Evolutionary conservation across 92 coral and sea anemone genomes (phyloP), one percentile per base, ranked within the genome.

Genomic region (Micromussa lordhowensis): DNA sequence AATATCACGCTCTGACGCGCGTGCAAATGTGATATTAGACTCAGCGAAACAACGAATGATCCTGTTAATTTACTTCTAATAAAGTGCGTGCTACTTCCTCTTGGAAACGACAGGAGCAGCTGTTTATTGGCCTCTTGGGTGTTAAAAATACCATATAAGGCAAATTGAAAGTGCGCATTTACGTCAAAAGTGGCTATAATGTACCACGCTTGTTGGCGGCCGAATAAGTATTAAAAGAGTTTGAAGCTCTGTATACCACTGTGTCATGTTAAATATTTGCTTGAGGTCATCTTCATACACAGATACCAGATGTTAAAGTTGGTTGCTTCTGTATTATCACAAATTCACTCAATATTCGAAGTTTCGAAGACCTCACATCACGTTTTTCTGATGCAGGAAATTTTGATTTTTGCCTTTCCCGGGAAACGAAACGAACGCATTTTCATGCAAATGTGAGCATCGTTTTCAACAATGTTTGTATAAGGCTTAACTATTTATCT

Each of bases 61-160:
- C 82, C 26, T 18, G 44, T 24, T 77, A 55, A 36, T 80, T 63
- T 59, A 18, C 59, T n/a, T 49, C 75, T 66, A 61, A 73, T 34
- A 0, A 72, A 59, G 58, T 66, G 85, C 19, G 24, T 38, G 21
- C 28, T 81, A 81, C 55, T 63, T 83, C 87, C 78, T 29, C 19
- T 9, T 12, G 35, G 0, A 82, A 15, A 18, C 36, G 34, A 31
- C 36, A 82, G 7, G 32, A 12, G 24, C 57, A 44, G 61, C 30
- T 68, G 78, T 26, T 48, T 24, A 29, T n/a, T 68, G 17, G 40
- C 11, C 63, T 11, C 86, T 30, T 82, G 24, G 34, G 73, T 34
- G 29, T 19, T 34, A 24, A 57, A 84, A 73, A 58, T 73, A 63
- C 81, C 55, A 36, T 55, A 51, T 73, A 75, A 36, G 53, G 58